Evolutionary conservation across 1,140 invertebrate species (phyloP), one percentile per base, ranked within the genome.

Genomic region (Dinoponera quadriceps): DNA sequence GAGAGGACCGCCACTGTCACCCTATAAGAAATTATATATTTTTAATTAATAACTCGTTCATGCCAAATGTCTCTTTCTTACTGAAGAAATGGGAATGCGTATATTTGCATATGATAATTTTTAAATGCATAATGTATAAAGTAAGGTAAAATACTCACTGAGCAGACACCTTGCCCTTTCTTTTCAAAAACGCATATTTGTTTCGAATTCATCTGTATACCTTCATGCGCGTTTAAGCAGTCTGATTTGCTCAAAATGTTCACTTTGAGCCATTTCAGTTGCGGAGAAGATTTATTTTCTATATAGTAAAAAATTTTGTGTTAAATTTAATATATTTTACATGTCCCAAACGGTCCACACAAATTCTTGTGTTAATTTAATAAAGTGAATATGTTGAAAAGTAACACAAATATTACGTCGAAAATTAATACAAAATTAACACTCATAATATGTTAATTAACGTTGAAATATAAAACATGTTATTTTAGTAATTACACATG

Each of bases 1-100:
- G 51, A 96, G 80, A 33, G 95, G 95, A 62, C 96, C 95, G 57
- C 96, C 96, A 3, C 95, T 96, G 90, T 96, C 96, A 69, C 96
- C 95, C 95, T 94, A 49, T n/a, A 9, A 44, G 0, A 85, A 71
- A 85, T 2, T 20, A 49, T 13, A 11, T 51, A 51, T 18, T 65
- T 48, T 80, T 55, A 44, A 80, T 78, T 44, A 55, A 16, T 22
- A 18, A 11, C 7, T 44, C 38, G 7, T 11, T 44, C 38, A n/a
- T n/a, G n/a, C n/a, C n/a, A 44, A 44, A 1, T 9, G 4, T 44
- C 7, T 44, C 38, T 44, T 44, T 44, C 38, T 9, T 9, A n/a
- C n/a, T n/a, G n/a, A n/a, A n/a, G n/a, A n/a, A 9, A 44, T 44
- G 7, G 7, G 38, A 9, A 66, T 18, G n/a, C 33, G 9, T 62